A percentile compares a stretch with the other conserved stretches of the same genome.
Evolutionary conservation across 1,140 invertebrate genomes (phyloP).

Genomic region (Melipona quadrifasciata): DNA sequence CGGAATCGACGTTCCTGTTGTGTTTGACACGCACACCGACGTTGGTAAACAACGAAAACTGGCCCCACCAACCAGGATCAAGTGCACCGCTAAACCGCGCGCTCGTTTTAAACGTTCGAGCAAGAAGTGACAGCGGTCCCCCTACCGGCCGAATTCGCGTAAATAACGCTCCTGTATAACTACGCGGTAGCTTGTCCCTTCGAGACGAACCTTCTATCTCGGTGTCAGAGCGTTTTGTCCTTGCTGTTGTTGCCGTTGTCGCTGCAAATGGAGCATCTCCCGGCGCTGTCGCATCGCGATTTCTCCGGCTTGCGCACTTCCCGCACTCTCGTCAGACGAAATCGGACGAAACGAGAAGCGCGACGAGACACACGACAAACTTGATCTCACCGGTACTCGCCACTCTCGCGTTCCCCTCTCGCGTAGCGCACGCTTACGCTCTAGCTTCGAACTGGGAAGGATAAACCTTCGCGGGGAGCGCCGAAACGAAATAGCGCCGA

Average conservation of each 20-base stretch:
- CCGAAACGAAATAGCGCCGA: background rate
- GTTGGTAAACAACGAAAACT: slow-evolving; percentile 46
- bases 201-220: background rate
- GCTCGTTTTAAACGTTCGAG: slow-evolving; percentile 32
- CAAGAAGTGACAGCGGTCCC: slow-evolving; percentile 15
- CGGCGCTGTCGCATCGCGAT: slow-evolving; percentile 49
- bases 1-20: background rate
- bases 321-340: background rate
- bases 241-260: slow-evolving; percentile 48
- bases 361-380: slow-evolving; percentile 17
- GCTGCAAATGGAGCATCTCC: slow-evolving; percentile 29
- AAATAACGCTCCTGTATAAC: background rate
- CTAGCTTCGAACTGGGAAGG: background rate
- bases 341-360: background rate
- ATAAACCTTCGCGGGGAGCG: slow-evolving; percentile 21
- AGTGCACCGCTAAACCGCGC: slow-evolving; percentile 23
- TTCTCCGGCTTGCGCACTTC: slow-evolving; percentile 4
- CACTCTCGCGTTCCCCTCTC: background rate
- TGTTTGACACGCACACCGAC: slow-evolving; percentile 19
- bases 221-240: slow-evolving; percentile 32
- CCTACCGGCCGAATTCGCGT: background rate
- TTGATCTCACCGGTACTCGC: background rate
- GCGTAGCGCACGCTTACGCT: slow-evolving; percentile 7
- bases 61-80: slow-evolving; percentile 2
- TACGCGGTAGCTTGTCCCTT: background rate